A percentile compares a stretch with the other conserved stretches of the same genome.
Conservation (phyloP, 1,140 invertebrate species). For the Apis florea region DNA sequence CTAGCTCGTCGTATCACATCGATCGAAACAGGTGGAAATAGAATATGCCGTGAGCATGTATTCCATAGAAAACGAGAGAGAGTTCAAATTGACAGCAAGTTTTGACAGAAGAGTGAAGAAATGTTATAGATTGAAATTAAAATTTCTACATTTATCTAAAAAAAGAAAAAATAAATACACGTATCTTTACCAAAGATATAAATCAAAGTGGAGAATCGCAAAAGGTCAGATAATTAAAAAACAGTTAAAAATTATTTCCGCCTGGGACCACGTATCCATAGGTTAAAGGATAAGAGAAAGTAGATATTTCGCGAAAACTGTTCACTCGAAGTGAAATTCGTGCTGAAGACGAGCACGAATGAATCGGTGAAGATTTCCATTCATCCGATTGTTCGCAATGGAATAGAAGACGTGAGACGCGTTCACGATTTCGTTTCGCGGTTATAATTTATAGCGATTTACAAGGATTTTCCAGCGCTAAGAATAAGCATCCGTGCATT, state of each 20-base stretch:
- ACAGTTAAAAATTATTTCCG: too few relatives aligned
- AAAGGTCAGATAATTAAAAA: not conserved
- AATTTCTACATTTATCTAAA: too few relatives aligned
- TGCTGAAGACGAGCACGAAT: not conserved
- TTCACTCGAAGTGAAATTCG: conserved; percentile 9
- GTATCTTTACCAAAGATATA: too few relatives aligned
- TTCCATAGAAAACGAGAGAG: too few relatives aligned
- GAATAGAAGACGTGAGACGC: not conserved
- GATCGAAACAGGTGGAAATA: too few relatives aligned
- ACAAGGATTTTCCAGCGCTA: conserved; percentile 25
- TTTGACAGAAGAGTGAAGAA: too few relatives aligned
- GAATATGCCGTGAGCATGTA: too few relatives aligned
- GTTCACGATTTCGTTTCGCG: not conserved
- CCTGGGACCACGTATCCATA: not conserved
- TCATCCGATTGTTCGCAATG: not conserved
- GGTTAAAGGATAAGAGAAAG: conserved; percentile 13
- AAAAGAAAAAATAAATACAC: too few relatives aligned
- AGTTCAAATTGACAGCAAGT: too few relatives aligned
- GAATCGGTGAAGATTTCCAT: not conserved
- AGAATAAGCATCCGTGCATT: conserved; percentile 3
- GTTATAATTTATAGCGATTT: conserved; percentile 7
- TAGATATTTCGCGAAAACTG: conserved; percentile 11
- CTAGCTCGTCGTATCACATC: too few relatives aligned
- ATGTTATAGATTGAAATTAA: too few relatives aligned
- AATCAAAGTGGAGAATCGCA: too few relatives aligned